These are phyloP conservation scores for Sebastes trivittatus DNA, from an alignment of 2,797 vertebrate genomes.

Conservation along the genomic window DNA sequence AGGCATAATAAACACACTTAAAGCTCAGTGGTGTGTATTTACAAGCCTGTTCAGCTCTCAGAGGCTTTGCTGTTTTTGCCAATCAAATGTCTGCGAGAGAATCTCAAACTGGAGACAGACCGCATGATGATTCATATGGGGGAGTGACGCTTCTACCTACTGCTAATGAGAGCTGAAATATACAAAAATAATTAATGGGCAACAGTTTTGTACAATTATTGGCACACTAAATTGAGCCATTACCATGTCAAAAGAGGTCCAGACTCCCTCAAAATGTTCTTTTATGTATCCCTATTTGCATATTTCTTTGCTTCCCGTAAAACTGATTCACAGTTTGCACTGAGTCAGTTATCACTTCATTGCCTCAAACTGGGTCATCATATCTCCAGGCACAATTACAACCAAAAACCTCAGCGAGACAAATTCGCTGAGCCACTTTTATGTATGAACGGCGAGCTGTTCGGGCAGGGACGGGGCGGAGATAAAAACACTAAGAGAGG, in stretches of 20 bases:
- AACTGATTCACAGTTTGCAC: constrained; percentile 56
- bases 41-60: constrained; percentile 24
- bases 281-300: constrained; percentile 58
- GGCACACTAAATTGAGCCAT: constrained; percentile 37
- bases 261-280: constrained; percentile 36
- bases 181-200: constrained; percentile 36
- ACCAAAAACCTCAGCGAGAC: constrained; percentile 62
- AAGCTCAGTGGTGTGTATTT: constrained; percentile 28
- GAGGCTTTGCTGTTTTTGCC: constrained; percentile 38
- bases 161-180: constrained; percentile 35
- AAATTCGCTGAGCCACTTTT: constrained; percentile 45
- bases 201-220: constrained; percentile 42
- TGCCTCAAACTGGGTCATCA: constrained; percentile 73
- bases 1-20: constrained; percentile 29
- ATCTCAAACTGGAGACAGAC: constrained; percentile 7
- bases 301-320: constrained; percentile 40
- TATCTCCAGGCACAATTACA: constrained; percentile 70
- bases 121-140: constrained; percentile 4
- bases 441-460: constrained; percentile 59
- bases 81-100: constrained; percentile 33
- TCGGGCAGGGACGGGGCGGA: constrained; percentile 28
- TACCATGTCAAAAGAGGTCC: constrained; percentile 39
- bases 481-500: constrained; percentile 13
- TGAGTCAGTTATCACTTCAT: constrained; percentile 56
- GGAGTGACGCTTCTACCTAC: constrained; percentile 11